phyloP scores from a whole-genome alignment of 1,140 invertebrate species.

The Heliothis virescens region DNA sequence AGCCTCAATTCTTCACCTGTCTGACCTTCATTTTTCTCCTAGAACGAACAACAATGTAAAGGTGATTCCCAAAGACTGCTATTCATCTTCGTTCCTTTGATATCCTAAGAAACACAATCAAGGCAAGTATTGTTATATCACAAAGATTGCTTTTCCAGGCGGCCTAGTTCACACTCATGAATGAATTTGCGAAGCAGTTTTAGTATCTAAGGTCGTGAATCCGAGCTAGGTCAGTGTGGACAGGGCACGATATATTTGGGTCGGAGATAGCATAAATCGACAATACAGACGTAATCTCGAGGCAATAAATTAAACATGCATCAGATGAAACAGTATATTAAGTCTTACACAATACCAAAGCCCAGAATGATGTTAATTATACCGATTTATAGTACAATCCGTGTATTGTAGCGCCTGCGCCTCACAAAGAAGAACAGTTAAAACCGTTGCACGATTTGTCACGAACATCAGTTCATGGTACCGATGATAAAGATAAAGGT shows the following conservation, averaged over 20 bases:
- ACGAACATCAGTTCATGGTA: conserved; percentile 39
- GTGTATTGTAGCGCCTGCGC: background rate
- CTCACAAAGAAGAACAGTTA: conserved; percentile 16
- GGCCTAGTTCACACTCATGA: conserved; percentile 36
- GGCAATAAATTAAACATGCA: background rate
- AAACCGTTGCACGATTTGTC: conserved; percentile 44
- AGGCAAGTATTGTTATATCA: conserved; percentile 29
- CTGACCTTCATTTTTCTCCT: conserved; percentile 13
- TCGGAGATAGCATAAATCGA: conserved; percentile 20
- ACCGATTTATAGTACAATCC: conserved; percentile 10
- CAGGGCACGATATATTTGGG: conserved; percentile 6
- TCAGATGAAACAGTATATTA: background rate
- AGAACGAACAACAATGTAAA: conserved; percentile 21
- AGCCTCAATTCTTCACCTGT: background rate
- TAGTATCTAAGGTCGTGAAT: conserved; percentile 20
- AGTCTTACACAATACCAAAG: background rate
- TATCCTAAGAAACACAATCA: conserved; percentile 31
- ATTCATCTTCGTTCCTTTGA: conserved; percentile 26
- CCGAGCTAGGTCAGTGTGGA: conserved; percentile 26
- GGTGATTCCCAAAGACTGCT: conserved; percentile 10
- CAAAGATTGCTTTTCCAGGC: background rate
- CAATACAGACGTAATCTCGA: background rate
- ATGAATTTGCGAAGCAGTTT: conserved; percentile 17
- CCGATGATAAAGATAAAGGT: conserved; percentile 39
- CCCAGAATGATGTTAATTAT: background rate